Conservation (phyloP, 2,797 vertebrate genomes). For the Pteropus rufus region DNA sequence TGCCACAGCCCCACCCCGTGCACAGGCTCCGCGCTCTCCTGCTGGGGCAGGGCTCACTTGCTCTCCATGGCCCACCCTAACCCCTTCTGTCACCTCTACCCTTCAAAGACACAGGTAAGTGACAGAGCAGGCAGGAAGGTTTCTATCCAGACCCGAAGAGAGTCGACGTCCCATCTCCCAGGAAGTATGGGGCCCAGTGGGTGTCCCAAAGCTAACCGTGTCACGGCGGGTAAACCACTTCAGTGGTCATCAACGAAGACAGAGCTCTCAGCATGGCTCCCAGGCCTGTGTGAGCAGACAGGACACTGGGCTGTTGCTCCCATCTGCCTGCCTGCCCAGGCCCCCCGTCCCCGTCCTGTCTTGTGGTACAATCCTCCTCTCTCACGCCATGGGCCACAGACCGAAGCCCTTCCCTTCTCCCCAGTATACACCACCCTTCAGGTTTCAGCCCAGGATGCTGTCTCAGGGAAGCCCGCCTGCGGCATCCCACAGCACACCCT, state of each 20-base stretch:
- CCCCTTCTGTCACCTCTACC: neutral
- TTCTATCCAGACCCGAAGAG: neutral
- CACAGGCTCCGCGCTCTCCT: neutral
- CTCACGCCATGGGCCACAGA: neutral
- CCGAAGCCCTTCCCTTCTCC: neutral
- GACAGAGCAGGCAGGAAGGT: neutral
- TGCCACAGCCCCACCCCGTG: neutral
- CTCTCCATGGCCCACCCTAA: neutral
- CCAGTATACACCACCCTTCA: neutral
- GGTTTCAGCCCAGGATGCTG: no score
- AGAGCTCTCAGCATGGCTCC: neutral
- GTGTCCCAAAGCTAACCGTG: neutral
- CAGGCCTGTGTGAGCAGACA: neutral
- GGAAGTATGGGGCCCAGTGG: accelerated
- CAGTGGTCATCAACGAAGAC: neutral
- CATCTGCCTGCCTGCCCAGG: neutral
- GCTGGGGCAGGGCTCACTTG: neutral
- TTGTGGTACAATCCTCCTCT: neutral
- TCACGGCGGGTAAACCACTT: neutral
- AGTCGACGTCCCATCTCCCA: neutral
- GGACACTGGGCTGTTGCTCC: no score
- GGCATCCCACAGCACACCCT: neutral
- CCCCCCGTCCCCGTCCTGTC: neutral
- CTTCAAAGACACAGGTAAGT: neutral
- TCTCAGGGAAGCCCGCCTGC: neutral